phyloP scores from a whole-genome alignment of 1,140 invertebrate genomes.

The Oncopodura yosiiana region DNA sequence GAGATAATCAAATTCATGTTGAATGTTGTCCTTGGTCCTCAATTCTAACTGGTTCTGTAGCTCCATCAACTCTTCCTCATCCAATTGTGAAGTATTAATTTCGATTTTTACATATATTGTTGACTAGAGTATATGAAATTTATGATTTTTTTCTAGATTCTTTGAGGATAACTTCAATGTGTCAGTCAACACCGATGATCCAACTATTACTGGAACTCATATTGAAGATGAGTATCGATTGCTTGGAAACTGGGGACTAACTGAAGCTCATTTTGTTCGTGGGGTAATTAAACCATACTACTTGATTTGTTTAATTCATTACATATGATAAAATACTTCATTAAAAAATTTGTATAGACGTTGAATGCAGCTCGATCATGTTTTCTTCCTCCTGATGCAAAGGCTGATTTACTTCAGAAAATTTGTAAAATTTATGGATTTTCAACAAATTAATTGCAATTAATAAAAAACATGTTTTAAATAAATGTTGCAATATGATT shows the following conservation, averaged over 20 bases:
- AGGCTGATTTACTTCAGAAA: conserved; percentile 40
- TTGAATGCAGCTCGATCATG: conserved; percentile 45
- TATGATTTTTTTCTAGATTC: conserved; percentile 41
- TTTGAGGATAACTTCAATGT: conserved; percentile 50
- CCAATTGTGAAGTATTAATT: conserved; percentile 41
- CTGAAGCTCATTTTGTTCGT: conserved; percentile 43
- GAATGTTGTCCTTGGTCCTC: conserved; percentile 52
- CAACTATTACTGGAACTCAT: conserved; percentile 45
- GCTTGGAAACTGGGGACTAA: conserved; percentile 43
- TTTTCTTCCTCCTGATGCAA: conserved; percentile 45
- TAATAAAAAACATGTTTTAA: neutral
- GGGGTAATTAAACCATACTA: conserved; percentile 41
- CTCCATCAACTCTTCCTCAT: conserved; percentile 35
- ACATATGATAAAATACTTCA: neutral
- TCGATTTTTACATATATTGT: neutral
- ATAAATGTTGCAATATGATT: too few relatives aligned
- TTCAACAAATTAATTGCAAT: neutral
- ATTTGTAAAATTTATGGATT: conserved; percentile 27
- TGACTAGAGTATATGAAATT: neutral
- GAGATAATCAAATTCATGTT: conserved; percentile 44
- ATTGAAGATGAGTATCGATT: conserved; percentile 47
- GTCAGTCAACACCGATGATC: conserved; percentile 53
- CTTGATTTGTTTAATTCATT: neutral
- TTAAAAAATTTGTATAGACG: conserved; percentile 39
- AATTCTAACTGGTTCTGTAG: conserved; percentile 47